Conservation (phyloP, 2,797 vertebrate genomes). For the Thunnus albacares region DNA sequence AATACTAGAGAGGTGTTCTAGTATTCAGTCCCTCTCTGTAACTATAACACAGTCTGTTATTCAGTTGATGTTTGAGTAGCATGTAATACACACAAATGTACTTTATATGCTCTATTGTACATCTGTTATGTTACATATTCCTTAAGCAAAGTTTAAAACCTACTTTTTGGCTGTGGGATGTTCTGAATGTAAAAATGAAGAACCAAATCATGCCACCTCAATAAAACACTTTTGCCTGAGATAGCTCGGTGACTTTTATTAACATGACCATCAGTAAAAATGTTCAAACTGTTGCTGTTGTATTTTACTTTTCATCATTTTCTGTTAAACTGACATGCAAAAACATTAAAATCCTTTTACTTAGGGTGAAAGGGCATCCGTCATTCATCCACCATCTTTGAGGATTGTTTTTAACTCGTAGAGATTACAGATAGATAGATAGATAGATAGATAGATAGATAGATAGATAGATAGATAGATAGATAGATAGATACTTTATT, state of each 20-base stretch:
- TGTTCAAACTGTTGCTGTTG: background rate
- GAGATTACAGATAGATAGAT: too few species aligned
- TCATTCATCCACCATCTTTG: too few species aligned
- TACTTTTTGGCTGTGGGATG: conserved; percentile 5
- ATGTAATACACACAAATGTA: conserved; percentile 15
- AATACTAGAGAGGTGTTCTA: background rate
- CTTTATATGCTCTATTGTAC: background rate
- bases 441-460: too few species aligned
- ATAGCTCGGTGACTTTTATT: conserved; percentile 28
- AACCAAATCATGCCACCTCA: conserved; percentile 20
- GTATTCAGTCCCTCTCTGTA: background rate
- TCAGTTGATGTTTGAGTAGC: conserved; percentile 15
- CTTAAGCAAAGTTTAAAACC: conserved; percentile 3
- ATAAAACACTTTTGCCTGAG: conserved; percentile 48
- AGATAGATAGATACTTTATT: too few species aligned
- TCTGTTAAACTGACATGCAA: background rate
- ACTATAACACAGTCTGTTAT: conserved; percentile 3
- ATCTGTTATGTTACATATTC: conserved; percentile 14
- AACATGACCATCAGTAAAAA: conserved; percentile 4
- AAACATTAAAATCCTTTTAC: background rate
- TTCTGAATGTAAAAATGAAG: conserved; percentile 27
- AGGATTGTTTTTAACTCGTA: too few species aligned
- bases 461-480: too few species aligned
- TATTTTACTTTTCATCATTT: conserved; percentile 15
- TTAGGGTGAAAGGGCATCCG: too few species aligned